A percentile compares a stretch with the other conserved stretches of the same genome.
Conservation (phyloP, 2,113 vertebrate genomes). For the Notarius quadriscutis region DNA sequence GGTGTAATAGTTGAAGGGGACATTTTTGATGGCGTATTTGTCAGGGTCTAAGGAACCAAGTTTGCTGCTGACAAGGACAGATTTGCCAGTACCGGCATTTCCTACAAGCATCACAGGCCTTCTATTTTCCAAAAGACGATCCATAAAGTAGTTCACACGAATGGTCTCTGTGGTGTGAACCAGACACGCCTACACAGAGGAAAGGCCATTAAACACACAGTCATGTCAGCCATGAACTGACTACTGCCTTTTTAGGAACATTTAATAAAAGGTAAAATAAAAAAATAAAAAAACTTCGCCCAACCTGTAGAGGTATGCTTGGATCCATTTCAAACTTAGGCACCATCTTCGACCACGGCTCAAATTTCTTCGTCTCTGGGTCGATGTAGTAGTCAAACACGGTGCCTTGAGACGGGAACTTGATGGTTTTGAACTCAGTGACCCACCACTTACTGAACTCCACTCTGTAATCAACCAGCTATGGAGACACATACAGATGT, state of each 20-base stretch:
- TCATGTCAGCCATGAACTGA: not conserved
- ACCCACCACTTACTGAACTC: slow-evolving; percentile 99
- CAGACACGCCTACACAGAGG: slow-evolving; percentile 79
- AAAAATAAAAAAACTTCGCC: not conserved
- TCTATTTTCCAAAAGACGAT: slow-evolving; percentile 74
- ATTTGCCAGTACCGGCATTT: slow-evolving; percentile 85
- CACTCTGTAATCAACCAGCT: slow-evolving; percentile 80
- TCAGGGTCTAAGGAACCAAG: slow-evolving; percentile 78
- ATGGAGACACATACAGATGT: slow-evolving; percentile 19
- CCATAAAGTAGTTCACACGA: slow-evolving; percentile 84
- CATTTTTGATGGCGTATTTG: slow-evolving; percentile 82
- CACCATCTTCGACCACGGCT: slow-evolving; percentile 91
- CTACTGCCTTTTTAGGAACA: not conserved
- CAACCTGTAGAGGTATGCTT: slow-evolving; percentile 88
- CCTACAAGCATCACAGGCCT: slow-evolving; percentile 90
- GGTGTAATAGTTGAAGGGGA: slow-evolving; percentile 94
- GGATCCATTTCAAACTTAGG: slow-evolving; percentile 86
- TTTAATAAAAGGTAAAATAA: not conserved
- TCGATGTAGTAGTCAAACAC: slow-evolving; percentile 96
- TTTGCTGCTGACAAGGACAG: slow-evolving; percentile 84
- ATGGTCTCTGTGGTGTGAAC: slow-evolving; percentile 89
- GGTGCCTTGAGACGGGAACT: slow-evolving; percentile 93
- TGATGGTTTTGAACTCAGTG: slow-evolving; percentile 90
- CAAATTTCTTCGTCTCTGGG: slow-evolving; percentile 88
- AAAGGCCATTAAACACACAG: not conserved